Percentiles rank a stretch among this genome's conserved stretches.
Conservation (phyloP, 2,797 vertebrate genomes). For the Cuculus canorus region DNA sequence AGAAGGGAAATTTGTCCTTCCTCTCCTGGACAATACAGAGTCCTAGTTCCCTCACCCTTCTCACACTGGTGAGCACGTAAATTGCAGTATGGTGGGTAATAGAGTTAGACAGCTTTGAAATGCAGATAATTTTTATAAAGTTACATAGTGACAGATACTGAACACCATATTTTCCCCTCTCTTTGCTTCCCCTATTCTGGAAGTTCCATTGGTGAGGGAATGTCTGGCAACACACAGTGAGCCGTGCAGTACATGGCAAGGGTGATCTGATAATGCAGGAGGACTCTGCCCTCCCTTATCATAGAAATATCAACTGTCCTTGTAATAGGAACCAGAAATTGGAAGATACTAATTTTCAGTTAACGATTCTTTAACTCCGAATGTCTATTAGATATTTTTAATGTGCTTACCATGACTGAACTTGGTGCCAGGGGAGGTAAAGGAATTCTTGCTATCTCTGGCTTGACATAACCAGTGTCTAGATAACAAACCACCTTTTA, state of each 20-base stretch:
- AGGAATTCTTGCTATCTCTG: fast-evolving
- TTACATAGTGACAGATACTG: not conserved
- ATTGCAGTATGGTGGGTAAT: not conserved
- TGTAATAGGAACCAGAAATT: not conserved
- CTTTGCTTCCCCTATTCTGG: not conserved
- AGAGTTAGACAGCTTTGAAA: not conserved
- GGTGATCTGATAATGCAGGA: not conserved
- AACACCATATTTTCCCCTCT: not conserved
- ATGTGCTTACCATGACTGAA: not conserved
- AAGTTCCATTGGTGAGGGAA: not conserved
- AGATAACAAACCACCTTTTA: not conserved
- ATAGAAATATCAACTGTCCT: not conserved
- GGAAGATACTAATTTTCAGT: not conserved
- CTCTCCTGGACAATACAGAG: not conserved
- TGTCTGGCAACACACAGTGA: not conserved
- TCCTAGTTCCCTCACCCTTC: not conserved
- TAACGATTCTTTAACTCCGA: not conserved
- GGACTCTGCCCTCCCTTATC: not conserved
- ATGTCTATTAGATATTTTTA: not conserved
- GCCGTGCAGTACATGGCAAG: not conserved
- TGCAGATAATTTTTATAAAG: not conserved
- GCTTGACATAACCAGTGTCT: not conserved
- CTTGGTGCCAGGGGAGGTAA: not conserved
- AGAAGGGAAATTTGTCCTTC: not conserved
- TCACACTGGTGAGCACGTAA: not conserved